Evolutionary conservation across 2,113 vertebrate genomes (phyloP).

Genomic region (Chionodraco myersi): DNA sequence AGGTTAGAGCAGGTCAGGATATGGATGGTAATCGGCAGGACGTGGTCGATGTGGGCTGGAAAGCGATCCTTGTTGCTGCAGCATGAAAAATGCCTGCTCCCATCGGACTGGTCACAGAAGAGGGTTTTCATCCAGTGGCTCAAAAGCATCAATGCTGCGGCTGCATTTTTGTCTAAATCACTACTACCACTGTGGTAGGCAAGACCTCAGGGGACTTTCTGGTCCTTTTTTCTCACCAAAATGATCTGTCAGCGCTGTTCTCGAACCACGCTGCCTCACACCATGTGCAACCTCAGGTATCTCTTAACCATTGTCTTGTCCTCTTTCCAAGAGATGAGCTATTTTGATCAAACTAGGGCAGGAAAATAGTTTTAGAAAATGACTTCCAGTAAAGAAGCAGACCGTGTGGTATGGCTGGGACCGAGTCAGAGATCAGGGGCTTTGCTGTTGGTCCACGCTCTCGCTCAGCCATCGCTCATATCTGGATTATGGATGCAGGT

Average conservation of each 20-base stretch:
- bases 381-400: conserved; percentile 57
- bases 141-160: conserved; percentile 26
- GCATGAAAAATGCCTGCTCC: conserved; percentile 47
- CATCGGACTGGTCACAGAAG: conserved; percentile 19
- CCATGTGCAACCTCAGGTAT: conserved; percentile 62
- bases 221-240: conserved; percentile 49
- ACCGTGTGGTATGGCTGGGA: conserved; percentile 42
- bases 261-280: conserved; percentile 55
- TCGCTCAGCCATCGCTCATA: conserved; percentile 46
- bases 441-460: conserved; percentile 45
- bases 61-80: conserved; percentile 44
- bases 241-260: conserved; percentile 44
- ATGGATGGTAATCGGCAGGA: conserved; percentile 47
- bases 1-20: conserved; percentile 63
- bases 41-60: conserved; percentile 18
- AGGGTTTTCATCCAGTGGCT: conserved; percentile 69
- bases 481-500: conserved; percentile 61
- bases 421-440: conserved; percentile 40
- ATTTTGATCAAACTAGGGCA: conserved; percentile 64
- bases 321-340: conserved; percentile 59
- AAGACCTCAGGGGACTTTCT: conserved; percentile 60
- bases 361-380: conserved; percentile 65
- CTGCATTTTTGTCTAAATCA: conserved; percentile 52
- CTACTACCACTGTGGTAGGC: conserved; percentile 54
- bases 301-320: conserved; percentile 62